A percentile compares a stretch with the other conserved stretches of the same genome.
Evolutionary conservation across 2,888 invertebrate genomes (phyloP).

Genomic region (Invenusta paracnida): DNA sequence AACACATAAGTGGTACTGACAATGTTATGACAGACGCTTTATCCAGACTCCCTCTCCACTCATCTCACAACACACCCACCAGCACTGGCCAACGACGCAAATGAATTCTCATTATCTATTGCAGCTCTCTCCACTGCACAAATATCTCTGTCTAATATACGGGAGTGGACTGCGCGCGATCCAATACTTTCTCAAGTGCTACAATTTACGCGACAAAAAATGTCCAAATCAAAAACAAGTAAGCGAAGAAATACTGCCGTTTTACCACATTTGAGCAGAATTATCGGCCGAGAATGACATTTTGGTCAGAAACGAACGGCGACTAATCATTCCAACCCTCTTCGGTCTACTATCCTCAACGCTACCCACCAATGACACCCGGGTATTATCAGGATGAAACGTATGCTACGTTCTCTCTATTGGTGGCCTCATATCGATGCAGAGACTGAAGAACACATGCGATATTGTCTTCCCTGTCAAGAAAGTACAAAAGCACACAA

Average conservation of each 20-base stretch:
- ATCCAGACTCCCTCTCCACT: background rate
- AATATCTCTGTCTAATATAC: background rate
- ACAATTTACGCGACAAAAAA: background rate
- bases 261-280: too few species aligned
- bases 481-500: constrained; percentile 19
- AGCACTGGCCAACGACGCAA: background rate
- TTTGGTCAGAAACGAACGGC: too few species aligned
- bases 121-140: background rate
- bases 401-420: constrained; percentile 19
- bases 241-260: too few species aligned
- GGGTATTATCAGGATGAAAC: constrained; percentile 1
- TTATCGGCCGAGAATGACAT: background rate
- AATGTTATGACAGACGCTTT: background rate
- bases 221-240: too few species aligned
- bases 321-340: background rate
- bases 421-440: constrained; percentile 32
- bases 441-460: constrained; percentile 8
- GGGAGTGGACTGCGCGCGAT: background rate
- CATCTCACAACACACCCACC: background rate
- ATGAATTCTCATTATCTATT: background rate
- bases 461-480: background rate
- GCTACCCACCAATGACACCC: background rate
- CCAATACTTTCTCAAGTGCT: background rate
- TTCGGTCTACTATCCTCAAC: background rate
- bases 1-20: background rate